Evolutionary conservation across 1,140 invertebrate genomes (phyloP), one percentile per base, ranked within the genome.

Genomic region (Aradophagus sp.): DNA sequence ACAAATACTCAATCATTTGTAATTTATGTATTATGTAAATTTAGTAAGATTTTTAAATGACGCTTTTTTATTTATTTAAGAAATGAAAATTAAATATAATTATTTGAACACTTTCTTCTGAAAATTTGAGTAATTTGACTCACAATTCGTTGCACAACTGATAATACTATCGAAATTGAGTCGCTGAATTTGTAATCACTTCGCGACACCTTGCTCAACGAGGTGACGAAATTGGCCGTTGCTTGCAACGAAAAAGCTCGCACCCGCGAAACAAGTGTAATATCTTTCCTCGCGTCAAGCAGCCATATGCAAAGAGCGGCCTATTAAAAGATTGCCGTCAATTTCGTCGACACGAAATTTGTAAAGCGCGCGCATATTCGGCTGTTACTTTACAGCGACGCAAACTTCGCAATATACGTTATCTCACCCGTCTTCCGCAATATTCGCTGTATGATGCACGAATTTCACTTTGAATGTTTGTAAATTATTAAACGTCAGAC

Each of bases 251-350:
- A 35, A 34, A 35, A 23, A 44, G 16, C n/a, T n/a, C 10, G 19
- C 10, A 1, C 6, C 1, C 10, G 41, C 14, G 12, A 47, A 44
- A 20, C 45, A 50, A 56, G 31, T 44, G 36, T 26, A 66, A 66
- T 66, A 66, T 56, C n/a, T n/a, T 26, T n/a, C 20, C 20, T 31
- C 34, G n/a, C n/a, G 19, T 50, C 19, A 16, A 38, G 29, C 29
- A 17, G 29, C n/a, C 14, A 55, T 47, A 61, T 48, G 16, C 13
- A 17, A n/a, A n/a, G n/a, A n/a, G 34, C 34, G 20, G 27, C 23
- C 55, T 59, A 59, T 59, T 68, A 68, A 55, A 53, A 61, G 32
- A 68, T 68, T 26, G 35, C 4, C 50, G 56, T 62, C 50, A 62
- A 62, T 62, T 69, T 69, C 7, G 48, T 36, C 34, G 39, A 10